A percentile compares a stretch with the other conserved stretches of the same genome.
Evolutionary conservation across 1,140 invertebrate species (phyloP).

Genomic region (Argopecten irradians): DNA sequence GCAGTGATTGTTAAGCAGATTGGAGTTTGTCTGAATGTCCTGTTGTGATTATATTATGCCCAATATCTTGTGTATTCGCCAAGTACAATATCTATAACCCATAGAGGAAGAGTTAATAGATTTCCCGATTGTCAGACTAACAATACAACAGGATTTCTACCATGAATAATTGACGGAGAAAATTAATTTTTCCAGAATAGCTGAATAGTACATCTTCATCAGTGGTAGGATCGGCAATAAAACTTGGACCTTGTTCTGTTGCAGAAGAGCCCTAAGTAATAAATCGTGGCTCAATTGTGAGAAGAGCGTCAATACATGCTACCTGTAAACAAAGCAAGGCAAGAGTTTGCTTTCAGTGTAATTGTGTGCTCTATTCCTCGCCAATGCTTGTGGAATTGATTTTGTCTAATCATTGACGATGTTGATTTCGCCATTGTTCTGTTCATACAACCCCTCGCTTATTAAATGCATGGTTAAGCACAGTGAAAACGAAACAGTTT

Average conservation of each 20-base stretch:
- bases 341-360: slow-evolving; percentile 47
- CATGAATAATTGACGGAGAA: slow-evolving; percentile 18
- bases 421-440: slow-evolving; percentile 17
- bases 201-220: slow-evolving; percentile 21
- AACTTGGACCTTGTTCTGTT: neutral
- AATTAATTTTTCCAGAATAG: slow-evolving; percentile 10
- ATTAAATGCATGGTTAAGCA: slow-evolving; percentile 22
- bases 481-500: slow-evolving; percentile 11
- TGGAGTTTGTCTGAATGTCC: neutral
- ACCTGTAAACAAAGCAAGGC: slow-evolving; percentile 34
- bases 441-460: slow-evolving; percentile 26
- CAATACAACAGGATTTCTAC: slow-evolving; percentile 9
- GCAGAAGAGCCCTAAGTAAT: neutral
- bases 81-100: neutral
- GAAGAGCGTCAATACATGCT: slow-evolving; percentile 32
- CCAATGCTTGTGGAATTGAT: slow-evolving; percentile 28
- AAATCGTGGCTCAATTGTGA: slow-evolving; percentile 10
- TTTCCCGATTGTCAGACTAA: neutral
- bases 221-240: slow-evolving; percentile 13
- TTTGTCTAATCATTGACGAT: slow-evolving; percentile 30
- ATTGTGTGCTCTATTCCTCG: slow-evolving; percentile 43
- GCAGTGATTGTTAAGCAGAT: neutral
- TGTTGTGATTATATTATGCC: neutral
- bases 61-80: neutral
- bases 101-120: neutral